A percentile compares a stretch with the other conserved stretches of the same genome.
Evolutionary conservation across 2,888 invertebrate species (phyloP).

Genomic region (Xylota segnis): DNA sequence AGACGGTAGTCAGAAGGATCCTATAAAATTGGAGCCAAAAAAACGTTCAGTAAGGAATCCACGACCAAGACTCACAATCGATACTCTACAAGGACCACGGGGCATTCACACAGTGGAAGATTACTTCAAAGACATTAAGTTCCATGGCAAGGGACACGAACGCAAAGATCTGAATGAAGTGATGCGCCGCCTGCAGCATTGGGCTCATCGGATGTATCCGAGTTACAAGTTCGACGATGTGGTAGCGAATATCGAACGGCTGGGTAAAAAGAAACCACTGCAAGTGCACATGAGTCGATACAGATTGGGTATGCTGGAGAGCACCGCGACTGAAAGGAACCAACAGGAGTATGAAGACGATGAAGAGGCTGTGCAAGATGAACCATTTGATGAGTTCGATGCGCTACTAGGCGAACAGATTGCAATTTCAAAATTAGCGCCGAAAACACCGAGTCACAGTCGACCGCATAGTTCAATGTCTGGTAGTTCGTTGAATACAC

Average conservation of each 20-base stretch:
- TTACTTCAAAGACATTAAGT: slow-evolving; percentile 92
- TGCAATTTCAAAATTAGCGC: slow-evolving; percentile 85
- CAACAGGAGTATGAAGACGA: slow-evolving; percentile 85
- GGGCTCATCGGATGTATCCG: slow-evolving; percentile 97
- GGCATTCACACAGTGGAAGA: slow-evolving; percentile 93
- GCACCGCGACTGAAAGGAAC: slow-evolving; percentile 81
- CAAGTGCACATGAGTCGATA: slow-evolving; percentile 89
- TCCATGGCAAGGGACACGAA: slow-evolving; percentile 92
- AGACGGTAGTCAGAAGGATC: slow-evolving; percentile 84
- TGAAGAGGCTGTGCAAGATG: slow-evolving; percentile 82
- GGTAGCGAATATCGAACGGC: slow-evolving; percentile 90
- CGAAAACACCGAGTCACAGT: slow-evolving; percentile 80
- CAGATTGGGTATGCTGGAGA: slow-evolving; percentile 85
- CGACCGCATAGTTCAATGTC: slow-evolving; percentile 59
- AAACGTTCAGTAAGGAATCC: slow-evolving; percentile 88
- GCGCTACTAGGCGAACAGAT: slow-evolving; percentile 88
- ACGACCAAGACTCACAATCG: slow-evolving; percentile 88
- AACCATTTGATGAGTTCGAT: slow-evolving; percentile 88
- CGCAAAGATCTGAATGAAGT: slow-evolving; percentile 92
- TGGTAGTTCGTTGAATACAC: slow-evolving; percentile 79
- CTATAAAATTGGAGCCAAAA: slow-evolving; percentile 84
- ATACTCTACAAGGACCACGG: slow-evolving; percentile 89
- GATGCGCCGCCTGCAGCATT: slow-evolving; percentile 94
- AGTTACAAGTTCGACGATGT: slow-evolving; percentile 95
- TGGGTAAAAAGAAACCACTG: slow-evolving; percentile 92